These are phyloP conservation scores for Siderastrea siderea DNA, from an alignment of 92 coral and sea anemone genomes.

Conservation along the genomic window DNA sequence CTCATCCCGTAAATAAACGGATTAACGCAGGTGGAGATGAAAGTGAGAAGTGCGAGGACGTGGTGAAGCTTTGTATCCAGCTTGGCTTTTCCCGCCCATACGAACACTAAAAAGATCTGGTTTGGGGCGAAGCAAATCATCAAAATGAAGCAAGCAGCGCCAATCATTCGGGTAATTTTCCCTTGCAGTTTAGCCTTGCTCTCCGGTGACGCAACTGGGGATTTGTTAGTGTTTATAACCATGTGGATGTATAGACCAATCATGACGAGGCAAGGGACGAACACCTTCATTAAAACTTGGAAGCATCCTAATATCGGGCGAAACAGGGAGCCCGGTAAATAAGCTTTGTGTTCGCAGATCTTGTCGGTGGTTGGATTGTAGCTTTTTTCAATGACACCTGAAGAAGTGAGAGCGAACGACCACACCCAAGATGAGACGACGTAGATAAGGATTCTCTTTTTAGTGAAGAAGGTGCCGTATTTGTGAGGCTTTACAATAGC, in stretches of 20 bases:
- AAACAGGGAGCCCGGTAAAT: neutral
- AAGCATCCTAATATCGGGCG: constrained; percentile 13
- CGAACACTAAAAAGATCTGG: constrained; percentile 1
- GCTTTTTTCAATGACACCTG: neutral
- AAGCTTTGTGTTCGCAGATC: neutral
- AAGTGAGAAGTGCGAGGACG: constrained; percentile 58
- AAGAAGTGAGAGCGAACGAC: constrained; percentile 27
- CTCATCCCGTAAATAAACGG: constrained; percentile 80
- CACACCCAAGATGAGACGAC: constrained; percentile 73
- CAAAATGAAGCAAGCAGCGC: constrained; percentile 49
- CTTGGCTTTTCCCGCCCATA: constrained; percentile 1
- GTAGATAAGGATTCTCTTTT: constrained; percentile 53
- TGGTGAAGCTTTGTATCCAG: constrained; percentile 61
- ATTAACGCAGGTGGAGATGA: constrained; percentile 63
- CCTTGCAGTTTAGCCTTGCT: constrained; percentile 42
- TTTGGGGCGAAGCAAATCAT: constrained; percentile 73
- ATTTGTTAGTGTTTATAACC: constrained; percentile 26
- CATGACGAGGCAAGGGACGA: constrained; percentile 61
- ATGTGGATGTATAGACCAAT: constrained; percentile 62
- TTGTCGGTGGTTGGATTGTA: neutral
- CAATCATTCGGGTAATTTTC: constrained; percentile 69
- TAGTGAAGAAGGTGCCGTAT: constrained; percentile 61
- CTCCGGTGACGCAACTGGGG: neutral
- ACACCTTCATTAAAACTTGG: constrained; percentile 50
- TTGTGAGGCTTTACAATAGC: constrained; percentile 81